Conservation (phyloP, 2,797 vertebrate genomes). For the Mus caroli region DNA sequence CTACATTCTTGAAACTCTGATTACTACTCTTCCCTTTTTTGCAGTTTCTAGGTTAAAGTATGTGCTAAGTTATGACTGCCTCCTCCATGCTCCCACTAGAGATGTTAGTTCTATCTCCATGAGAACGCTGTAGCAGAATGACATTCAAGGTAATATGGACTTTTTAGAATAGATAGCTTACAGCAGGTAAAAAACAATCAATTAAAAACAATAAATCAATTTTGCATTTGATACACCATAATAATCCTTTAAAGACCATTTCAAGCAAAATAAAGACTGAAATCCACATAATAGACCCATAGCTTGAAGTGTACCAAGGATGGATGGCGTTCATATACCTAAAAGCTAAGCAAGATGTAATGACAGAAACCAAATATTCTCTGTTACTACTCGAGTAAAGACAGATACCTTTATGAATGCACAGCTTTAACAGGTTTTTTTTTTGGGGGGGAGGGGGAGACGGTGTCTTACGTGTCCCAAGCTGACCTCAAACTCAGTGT, state of each 20-base stretch:
- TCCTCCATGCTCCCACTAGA: not conserved
- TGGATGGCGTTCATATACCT: not conserved
- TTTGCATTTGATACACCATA: not conserved
- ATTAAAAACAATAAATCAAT: not conserved
- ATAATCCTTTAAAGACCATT: not conserved
- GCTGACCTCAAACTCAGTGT: not conserved
- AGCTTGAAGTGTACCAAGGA: constrained; percentile 26
- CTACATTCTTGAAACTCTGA: constrained; percentile 7
- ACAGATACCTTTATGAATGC: not conserved
- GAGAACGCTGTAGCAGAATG: not conserved
- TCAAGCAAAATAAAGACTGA: constrained; percentile 15
- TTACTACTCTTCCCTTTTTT: not conserved
- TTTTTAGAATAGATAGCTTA: not conserved
- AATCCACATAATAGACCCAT: not conserved
- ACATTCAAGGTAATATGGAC: not conserved
- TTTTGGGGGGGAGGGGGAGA: not conserved
- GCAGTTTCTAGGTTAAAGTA: not conserved
- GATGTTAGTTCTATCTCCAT: not conserved
- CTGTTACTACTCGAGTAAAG: not conserved
- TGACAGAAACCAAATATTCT: not conserved
- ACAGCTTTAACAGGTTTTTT: not conserved
- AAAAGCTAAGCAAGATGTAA: not conserved
- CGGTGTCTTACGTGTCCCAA: no score
- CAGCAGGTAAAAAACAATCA: not conserved
- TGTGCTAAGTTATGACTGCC: not conserved